Percentiles rank a stretch among this genome's conserved stretches.
Conservation (phyloP, 2,888 invertebrate genomes). For the Drosophila koepferae region DNA sequence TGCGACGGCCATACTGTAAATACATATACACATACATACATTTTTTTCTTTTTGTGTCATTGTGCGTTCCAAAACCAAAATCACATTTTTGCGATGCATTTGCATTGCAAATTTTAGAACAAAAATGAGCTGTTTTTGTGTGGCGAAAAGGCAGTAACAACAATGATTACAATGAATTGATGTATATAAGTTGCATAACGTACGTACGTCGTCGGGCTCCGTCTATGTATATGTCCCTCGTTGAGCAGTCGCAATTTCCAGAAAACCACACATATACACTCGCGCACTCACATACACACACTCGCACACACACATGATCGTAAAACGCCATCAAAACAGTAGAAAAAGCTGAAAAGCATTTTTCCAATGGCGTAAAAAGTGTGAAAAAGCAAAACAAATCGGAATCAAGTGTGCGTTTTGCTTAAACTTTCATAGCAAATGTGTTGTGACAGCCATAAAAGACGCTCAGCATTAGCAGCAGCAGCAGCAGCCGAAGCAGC, state of each 20-base stretch:
- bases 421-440: conserved; percentile 56
- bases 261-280: conserved; percentile 63
- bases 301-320: conserved; percentile 24
- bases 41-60: conserved; percentile 74
- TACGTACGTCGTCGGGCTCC: conserved; percentile 65
- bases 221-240: conserved; percentile 58
- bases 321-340: conserved; percentile 64
- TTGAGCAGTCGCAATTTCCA: conserved; percentile 73
- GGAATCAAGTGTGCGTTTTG: conserved; percentile 54
- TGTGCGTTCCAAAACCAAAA: conserved; percentile 70
- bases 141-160: conserved; percentile 45
- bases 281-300: conserved; percentile 32
- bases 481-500: conserved; percentile 34
- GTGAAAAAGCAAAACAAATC: conserved; percentile 46
- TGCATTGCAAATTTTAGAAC: conserved; percentile 63
- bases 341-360: conserved; percentile 42
- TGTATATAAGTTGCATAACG: conserved; percentile 72
- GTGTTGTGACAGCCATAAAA: conserved; percentile 58
- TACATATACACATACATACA: conserved; percentile 69
- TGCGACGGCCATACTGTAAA: conserved; percentile 64
- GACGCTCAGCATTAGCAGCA: conserved; percentile 48
- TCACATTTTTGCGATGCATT: conserved; percentile 71
- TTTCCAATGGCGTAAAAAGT: conserved; percentile 58
- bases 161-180: conserved; percentile 72
- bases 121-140: conserved; percentile 62